Evolutionary conservation across 2,797 vertebrate species (phyloP).

Genomic region (Coendou prehensilis): DNA sequence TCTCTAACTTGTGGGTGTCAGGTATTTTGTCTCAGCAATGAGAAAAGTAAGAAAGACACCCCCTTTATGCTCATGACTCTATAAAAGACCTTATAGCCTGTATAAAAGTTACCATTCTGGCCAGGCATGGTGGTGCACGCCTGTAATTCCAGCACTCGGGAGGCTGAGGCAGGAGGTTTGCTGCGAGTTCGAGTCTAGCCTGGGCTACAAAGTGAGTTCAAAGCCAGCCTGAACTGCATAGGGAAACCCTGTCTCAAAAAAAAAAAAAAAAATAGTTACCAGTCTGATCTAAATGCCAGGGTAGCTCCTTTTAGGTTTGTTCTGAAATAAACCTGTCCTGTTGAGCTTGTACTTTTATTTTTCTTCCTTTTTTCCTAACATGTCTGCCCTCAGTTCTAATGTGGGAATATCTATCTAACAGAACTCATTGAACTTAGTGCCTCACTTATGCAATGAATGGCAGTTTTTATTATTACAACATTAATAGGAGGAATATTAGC

Average conservation of each 20-base stretch:
- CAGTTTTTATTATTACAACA: not conserved
- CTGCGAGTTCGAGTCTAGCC: no score
- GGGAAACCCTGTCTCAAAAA: no score
- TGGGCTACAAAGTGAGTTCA: no score
- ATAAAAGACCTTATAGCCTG: not conserved
- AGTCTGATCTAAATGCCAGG: not conserved
- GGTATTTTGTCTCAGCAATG: not conserved
- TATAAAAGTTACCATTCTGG: not conserved
- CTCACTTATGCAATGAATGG: not conserved
- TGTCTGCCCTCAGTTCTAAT: not conserved
- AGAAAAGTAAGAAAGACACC: not conserved
- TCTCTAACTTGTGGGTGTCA: not conserved
- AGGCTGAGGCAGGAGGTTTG: no score
- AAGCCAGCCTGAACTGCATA: no score
- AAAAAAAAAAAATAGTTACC: not conserved
- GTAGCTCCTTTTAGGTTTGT: not conserved
- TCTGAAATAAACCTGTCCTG: not conserved
- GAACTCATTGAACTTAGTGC: slow-evolving; percentile 23
- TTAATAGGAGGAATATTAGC: slow-evolving; percentile 28
- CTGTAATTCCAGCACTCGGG: no score
- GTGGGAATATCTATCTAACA: not conserved
- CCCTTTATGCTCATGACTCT: not conserved
- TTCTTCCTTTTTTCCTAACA: not conserved
- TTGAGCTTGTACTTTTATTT: not conserved
- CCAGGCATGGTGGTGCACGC: no score